Percentiles rank a stretch among this genome's conserved stretches.
phyloP scores from a whole-genome alignment of 2,113 vertebrate genomes.

The Festucalex cinctus region DNA sequence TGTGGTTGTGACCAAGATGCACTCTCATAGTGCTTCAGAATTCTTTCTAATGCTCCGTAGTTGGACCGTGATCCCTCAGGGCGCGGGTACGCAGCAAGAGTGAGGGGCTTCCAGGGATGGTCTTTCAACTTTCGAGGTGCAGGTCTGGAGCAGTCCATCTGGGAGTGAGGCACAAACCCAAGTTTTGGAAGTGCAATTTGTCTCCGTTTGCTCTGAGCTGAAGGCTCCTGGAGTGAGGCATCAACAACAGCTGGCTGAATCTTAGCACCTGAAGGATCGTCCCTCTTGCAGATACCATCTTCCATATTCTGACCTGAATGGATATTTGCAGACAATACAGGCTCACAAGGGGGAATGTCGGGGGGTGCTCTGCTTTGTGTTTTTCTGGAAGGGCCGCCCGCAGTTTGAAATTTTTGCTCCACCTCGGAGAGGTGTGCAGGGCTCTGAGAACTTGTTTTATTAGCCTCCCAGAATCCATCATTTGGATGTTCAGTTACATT shows the following conservation, averaged over 20 bases:
- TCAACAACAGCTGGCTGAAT: conserved; percentile 29
- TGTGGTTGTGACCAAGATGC: conserved; percentile 62
- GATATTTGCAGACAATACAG: conserved; percentile 24
- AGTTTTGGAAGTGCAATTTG: conserved; percentile 30
- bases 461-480: conserved; percentile 22
- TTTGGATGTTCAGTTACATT: conserved; percentile 36
- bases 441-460: conserved; percentile 18
- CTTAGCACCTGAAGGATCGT: conserved; percentile 34
- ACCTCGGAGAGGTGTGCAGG: conserved; percentile 31
- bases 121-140: conserved; percentile 74
- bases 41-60: conserved; percentile 89
- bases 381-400: conserved; percentile 41
- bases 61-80: conserved; percentile 90
- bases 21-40: conserved; percentile 87
- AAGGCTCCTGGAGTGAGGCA: conserved; percentile 50
- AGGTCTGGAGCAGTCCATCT: conserved; percentile 47
- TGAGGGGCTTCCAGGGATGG: conserved; percentile 85
- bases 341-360: conserved; percentile 34
- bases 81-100: conserved; percentile 86
- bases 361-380: conserved; percentile 38
- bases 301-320: conserved; percentile 29
- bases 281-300: conserved; percentile 24
- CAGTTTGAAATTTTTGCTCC: conserved; percentile 37
- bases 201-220: conserved; percentile 42
- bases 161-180: conserved; percentile 26